These are phyloP conservation scores for Gallinago jamesoni DNA, from an alignment of 2,113 vertebrate species.

Conservation along the genomic window DNA sequence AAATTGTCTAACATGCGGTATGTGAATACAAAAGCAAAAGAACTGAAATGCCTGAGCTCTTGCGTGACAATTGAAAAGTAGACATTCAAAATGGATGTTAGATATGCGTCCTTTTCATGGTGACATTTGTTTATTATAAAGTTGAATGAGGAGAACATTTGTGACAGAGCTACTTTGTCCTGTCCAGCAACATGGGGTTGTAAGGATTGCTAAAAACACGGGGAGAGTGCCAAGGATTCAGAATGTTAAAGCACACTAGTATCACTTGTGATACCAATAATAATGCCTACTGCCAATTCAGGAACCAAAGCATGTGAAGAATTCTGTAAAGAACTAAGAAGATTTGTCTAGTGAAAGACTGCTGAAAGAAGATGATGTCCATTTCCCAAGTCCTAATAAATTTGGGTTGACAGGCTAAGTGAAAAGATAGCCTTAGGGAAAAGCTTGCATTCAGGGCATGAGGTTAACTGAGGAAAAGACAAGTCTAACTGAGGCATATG, in stretches of 20 bases:
- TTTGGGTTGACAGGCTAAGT: constrained; percentile 46
- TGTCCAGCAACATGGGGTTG: not conserved
- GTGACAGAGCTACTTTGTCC: not conserved
- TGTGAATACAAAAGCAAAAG: not conserved
- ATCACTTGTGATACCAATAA: not conserved
- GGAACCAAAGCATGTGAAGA: not conserved
- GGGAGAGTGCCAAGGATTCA: not conserved
- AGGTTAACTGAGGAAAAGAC: constrained; percentile 65
- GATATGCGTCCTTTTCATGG: not conserved
- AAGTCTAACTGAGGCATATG: constrained; percentile 41
- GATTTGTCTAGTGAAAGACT: not conserved
- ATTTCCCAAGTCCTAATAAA: constrained; percentile 42
- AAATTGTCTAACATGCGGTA: not conserved
- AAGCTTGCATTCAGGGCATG: constrained; percentile 38
- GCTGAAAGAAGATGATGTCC: constrained; percentile 35
- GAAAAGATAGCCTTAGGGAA: constrained; percentile 10
- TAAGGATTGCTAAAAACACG: not conserved
- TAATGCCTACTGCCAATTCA: not conserved
- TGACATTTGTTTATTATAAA: not conserved
- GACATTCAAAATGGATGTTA: not conserved
- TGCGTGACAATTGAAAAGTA: not conserved
- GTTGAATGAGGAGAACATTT: not conserved
- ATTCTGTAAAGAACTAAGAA: not conserved
- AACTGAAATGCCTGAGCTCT: not conserved
- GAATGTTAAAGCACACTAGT: not conserved